Evolutionary conservation across 2,797 vertebrate species (phyloP).

Genomic region (Mareca strepera): DNA sequence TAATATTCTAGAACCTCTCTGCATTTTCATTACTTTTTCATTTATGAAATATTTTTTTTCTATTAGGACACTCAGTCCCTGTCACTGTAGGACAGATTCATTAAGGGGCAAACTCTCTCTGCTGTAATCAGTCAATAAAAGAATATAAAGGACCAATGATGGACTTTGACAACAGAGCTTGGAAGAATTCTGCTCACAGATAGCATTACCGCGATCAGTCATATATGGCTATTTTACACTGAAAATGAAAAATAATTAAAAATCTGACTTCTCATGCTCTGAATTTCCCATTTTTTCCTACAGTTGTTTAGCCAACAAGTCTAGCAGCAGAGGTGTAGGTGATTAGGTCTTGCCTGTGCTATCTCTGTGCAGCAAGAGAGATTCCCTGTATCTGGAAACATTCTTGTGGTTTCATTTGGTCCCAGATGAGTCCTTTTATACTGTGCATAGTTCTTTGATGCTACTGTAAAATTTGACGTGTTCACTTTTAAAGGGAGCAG

Average conservation of each 20-base stretch:
- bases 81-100: neutral
- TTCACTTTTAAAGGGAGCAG: neutral
- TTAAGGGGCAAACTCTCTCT: neutral
- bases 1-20: neutral
- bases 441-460: neutral
- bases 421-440: neutral
- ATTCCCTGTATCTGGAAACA: neutral
- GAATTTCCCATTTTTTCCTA: neutral
- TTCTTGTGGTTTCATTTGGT: conserved; percentile 4
- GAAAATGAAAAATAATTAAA: neutral
- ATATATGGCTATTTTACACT: neutral
- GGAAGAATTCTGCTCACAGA: neutral
- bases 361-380: neutral
- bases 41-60: neutral
- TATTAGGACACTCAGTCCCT: neutral
- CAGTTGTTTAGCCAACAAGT: neutral
- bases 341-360: neutral
- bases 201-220: neutral
- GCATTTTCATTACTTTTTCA: neutral
- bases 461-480: conserved; percentile 22
- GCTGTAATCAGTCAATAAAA: neutral
- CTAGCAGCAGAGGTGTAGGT: neutral
- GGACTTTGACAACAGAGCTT: neutral
- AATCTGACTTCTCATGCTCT: neutral
- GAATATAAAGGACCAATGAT: neutral